Conservation (phyloP, 2,797 vertebrate species). For the Diglossa cyanea region DNA sequence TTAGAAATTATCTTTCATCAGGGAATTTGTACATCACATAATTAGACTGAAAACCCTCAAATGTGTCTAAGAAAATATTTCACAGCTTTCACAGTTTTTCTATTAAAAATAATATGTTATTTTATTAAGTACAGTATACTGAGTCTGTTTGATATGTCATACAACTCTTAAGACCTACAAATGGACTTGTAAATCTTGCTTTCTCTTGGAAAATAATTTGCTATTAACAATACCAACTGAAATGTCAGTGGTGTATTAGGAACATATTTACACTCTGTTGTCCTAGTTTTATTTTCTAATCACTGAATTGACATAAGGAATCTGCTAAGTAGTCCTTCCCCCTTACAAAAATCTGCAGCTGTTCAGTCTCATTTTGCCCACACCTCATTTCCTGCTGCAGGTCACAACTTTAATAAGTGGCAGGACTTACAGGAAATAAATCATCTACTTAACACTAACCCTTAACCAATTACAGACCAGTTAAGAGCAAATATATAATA, state of each 20-base stretch:
- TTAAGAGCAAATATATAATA: constrained; percentile 46
- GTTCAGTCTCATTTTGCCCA: constrained; percentile 52
- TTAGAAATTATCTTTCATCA: constrained; percentile 36
- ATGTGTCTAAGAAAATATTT: constrained; percentile 7
- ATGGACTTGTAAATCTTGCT: constrained; percentile 32
- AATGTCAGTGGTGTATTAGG: constrained; percentile 11
- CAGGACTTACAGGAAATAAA: constrained; percentile 71
- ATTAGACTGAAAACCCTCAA: constrained; percentile 16
- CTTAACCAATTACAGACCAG: constrained; percentile 63
- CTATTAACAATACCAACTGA: neutral
- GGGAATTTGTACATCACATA: constrained; percentile 21
- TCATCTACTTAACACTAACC: constrained; percentile 61
- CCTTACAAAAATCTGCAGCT: constrained; percentile 45
- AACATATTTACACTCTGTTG: constrained; percentile 7
- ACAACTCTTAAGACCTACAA: neutral
- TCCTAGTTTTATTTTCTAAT: constrained; percentile 48
- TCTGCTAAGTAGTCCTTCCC: constrained; percentile 7
- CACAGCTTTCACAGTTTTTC: constrained; percentile 20
- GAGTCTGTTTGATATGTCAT: neutral
- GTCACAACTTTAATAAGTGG: constrained; percentile 66
- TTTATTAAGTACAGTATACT: neutral
- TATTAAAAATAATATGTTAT: neutral
- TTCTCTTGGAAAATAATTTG: neutral
- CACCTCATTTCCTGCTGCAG: constrained; percentile 69
- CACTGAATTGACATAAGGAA: constrained; percentile 25